Evolutionary conservation across 2,797 vertebrate genomes (phyloP), one percentile per base, ranked within the genome.

Genomic region (Lepilemur septentrionalis): DNA sequence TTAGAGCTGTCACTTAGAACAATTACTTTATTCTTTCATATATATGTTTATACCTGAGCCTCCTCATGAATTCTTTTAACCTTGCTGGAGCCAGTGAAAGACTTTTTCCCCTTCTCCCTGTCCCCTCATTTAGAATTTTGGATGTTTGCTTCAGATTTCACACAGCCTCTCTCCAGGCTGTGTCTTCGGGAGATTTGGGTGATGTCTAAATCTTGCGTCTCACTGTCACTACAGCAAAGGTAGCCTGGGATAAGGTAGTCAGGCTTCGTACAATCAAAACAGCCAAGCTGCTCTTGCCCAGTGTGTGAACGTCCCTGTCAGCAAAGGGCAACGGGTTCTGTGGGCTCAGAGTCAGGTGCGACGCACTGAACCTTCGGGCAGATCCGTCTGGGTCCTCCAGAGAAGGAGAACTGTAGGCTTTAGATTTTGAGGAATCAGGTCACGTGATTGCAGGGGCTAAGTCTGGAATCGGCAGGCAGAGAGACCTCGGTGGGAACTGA

Each of bases 341-440:
- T 14, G 22, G 83, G 57, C 50, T 50, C 76, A 4, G 5, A 25
- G 35, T 55, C 72, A 7, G 41, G 17, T 9, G 30, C 3, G 2
- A 17, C 1, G 0, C 9, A 1, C 67, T 22, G 20, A 28, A n/a
- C 30, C 11, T 0, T 14, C n/a, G 0, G 32, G 5, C 17, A 12
- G 4, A 1, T 52, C 4, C 4, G 63, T 46, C 61, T 5, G 75
- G 12, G 59, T 55, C 52, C 70, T 48, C 55, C 13, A 23, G 7
- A n/a, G 75, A 50, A 28, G 43, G 2, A 11, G 59, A 41, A 22
- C 46, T 13, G 0, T 0, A 7, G 52, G 32, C 22, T 32, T 20
- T 46, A 0, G 4, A 2, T 38, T 79, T 35, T 35, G 23, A 14
- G 50, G 75, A 15, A 6, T 1, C 2, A 15, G 15, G 32, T 63